Conservation (phyloP, 2,888 invertebrate genomes). For the Serrognathus titanus region DNA sequence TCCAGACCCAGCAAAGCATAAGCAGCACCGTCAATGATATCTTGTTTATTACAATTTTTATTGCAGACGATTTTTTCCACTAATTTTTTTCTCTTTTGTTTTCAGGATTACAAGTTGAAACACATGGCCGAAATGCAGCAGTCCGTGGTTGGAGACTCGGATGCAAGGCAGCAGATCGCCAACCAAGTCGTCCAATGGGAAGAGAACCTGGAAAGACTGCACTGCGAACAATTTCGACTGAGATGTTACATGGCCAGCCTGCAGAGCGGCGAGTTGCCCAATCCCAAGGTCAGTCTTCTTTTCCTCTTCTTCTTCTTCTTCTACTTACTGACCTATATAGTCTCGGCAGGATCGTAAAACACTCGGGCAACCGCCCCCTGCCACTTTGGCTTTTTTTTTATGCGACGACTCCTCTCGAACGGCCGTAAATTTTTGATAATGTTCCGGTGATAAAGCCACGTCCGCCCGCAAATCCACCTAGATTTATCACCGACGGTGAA, state of each 20-base stretch:
- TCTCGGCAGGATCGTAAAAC: not conserved
- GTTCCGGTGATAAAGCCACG: no score
- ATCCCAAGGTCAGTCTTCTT: slow-evolving; percentile 78
- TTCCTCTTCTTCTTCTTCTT: not conserved
- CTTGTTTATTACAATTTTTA: no score
- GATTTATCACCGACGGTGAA: no score
- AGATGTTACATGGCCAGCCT: slow-evolving; percentile 96
- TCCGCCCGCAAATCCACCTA: no score
- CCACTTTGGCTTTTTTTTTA: not conserved
- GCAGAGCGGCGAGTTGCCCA: slow-evolving; percentile 92
- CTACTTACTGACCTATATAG: not conserved
- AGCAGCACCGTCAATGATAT: no score
- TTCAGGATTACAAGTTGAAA: slow-evolving; percentile 91
- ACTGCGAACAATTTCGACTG: slow-evolving; percentile 94
- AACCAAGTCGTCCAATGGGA: slow-evolving; percentile 96
- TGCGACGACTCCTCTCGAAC: not conserved
- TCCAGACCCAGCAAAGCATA: no score
- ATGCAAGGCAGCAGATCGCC: slow-evolving; percentile 86
- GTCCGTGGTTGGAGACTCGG: slow-evolving; percentile 91
- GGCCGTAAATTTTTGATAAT: not conserved
- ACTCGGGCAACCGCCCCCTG: not conserved
- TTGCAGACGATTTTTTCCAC: not conserved
- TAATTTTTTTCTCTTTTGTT: slow-evolving; percentile 16
- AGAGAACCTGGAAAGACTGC: slow-evolving; percentile 91
- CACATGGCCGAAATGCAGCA: slow-evolving; percentile 99